Evolutionary conservation across 2,113 vertebrate species (phyloP).

Genomic region (Stictonetta naevosa): DNA sequence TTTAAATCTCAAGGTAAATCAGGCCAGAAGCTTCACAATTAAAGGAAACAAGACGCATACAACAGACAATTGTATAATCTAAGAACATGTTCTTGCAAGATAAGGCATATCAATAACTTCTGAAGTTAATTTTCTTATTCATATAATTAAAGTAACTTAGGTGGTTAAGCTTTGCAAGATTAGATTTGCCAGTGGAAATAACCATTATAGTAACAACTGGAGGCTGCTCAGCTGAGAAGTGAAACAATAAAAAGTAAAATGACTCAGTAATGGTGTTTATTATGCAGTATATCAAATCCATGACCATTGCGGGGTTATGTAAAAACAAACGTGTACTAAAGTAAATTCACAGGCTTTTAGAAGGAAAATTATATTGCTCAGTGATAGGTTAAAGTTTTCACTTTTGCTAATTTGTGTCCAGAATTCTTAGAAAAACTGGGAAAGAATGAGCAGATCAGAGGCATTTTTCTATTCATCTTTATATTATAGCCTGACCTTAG

Average conservation of each 20-base stretch:
- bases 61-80: not conserved
- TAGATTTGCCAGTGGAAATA: not conserved
- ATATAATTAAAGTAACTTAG: not conserved
- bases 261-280: not conserved
- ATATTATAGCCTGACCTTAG: not conserved
- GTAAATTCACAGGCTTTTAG: not conserved
- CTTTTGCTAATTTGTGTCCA: not conserved
- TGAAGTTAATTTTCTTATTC: not conserved
- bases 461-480: not conserved
- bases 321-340: not conserved
- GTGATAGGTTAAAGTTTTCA: not conserved
- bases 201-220: not conserved
- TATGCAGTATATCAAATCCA: not conserved
- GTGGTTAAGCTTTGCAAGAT: not conserved
- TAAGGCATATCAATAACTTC: not conserved
- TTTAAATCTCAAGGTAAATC: not conserved
- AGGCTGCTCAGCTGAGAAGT: not conserved
- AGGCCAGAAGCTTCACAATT: not conserved
- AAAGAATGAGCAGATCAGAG: not conserved
- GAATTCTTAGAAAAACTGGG: not conserved
- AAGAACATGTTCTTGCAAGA: not conserved
- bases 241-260: slow-evolving; percentile 1
- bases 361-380: not conserved
- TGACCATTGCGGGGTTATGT: not conserved
- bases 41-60: not conserved